phyloP scores from a whole-genome alignment of 2,888 invertebrate species.

The Drosophila recens region DNA sequence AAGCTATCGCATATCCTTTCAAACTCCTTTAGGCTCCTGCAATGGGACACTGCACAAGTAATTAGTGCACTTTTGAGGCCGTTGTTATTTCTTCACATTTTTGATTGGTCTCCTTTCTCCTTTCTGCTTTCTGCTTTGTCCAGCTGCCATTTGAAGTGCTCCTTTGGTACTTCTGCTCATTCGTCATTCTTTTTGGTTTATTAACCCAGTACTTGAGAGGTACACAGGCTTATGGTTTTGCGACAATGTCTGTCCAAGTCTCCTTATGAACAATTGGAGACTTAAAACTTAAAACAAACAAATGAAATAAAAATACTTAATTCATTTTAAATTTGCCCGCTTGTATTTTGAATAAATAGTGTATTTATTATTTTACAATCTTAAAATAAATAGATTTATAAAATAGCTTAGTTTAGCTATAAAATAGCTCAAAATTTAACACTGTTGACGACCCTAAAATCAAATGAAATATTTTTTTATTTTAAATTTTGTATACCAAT shows the following conservation, averaged over 20 bases:
- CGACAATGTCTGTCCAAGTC: background rate
- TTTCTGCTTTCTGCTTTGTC: slow-evolving; percentile 39
- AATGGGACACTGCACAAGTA: slow-evolving; percentile 58
- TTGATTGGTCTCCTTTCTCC: slow-evolving; percentile 25
- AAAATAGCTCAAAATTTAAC: no score
- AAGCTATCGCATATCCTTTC: slow-evolving; percentile 9
- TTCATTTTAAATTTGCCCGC: no score
- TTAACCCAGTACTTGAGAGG: background rate
- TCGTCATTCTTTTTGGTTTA: slow-evolving; percentile 17
- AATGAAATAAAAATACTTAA: background rate
- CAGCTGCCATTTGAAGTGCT: slow-evolving; percentile 48
- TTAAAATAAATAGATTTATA: no score
- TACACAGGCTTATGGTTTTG: background rate
- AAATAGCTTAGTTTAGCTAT: no score
- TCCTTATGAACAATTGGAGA: no score
- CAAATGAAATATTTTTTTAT: no score
- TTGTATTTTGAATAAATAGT: no score
- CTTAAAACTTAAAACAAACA: background rate
- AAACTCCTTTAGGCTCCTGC: slow-evolving; percentile 20
- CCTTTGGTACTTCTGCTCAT: slow-evolving; percentile 5
- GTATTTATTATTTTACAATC: no score
- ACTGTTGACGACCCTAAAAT: no score
- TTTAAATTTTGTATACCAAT: no score
- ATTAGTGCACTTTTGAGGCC: slow-evolving; percentile 68
- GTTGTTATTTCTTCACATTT: slow-evolving; percentile 44